Evolutionary conservation across 2,888 invertebrate species (phyloP), one percentile per base, ranked within the genome.

Genomic region (Drosophila monieri): DNA sequence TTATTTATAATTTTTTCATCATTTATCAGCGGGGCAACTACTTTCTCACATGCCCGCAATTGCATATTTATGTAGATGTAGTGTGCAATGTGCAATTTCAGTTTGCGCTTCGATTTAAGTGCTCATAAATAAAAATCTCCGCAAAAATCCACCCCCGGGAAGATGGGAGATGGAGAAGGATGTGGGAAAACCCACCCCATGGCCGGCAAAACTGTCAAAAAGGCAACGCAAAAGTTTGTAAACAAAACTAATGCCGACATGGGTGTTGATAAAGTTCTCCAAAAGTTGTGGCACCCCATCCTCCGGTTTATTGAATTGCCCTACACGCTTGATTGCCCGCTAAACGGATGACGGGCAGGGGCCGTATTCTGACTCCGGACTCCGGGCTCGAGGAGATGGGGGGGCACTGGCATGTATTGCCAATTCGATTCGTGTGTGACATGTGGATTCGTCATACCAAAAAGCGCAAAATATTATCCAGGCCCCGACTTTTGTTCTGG

Each of bases 161-260:
- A 37, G 25, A 44, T 51, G 25, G 23, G 18, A 30, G 39, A 14
- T 10, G 12, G 8, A 21, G 10, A 12, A 10, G 43, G 18, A 15
- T n/a, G 43, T 27, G 43, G 27, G 39, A 49, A 23, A 18, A 54
- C 14, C 52, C 74, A 66, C 71, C 76, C 76, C 68, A 23, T 15
- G 43, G 12, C 43, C 30, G 15, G 14, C 61, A 44, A 35, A 65
- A 55, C 80, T 83, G 78, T 85, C 86, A 80, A 85, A 85, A 84
- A 77, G 86, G 86, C 84, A 78, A 84, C 85, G 80, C 79, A 88
- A 41, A 89, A 90, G 90, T 90, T 90, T 90, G 90, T 86, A 90
- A 90, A 89, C 89, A 90, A 80, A 89, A 90, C 89, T 88, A 89
- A 90, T 89, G 80, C 88, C 86, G 84, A 84, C 84, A 84, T 84